These are phyloP conservation scores for Parasteatoda lunata DNA, from an alignment of 2,888 invertebrate genomes.

Conservation along the genomic window DNA sequence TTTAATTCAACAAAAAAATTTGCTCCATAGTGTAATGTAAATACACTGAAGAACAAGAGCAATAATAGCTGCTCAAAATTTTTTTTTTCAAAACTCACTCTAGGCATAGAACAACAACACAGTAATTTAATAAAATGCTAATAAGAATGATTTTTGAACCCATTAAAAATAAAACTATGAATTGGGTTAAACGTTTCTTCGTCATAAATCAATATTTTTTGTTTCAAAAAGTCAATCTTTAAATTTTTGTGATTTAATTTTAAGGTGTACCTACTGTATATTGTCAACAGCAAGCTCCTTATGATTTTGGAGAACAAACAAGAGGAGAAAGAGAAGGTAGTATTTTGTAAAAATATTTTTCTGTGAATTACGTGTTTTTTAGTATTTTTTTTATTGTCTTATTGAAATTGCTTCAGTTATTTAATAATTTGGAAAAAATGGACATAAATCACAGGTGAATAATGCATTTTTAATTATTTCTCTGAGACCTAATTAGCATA, in stretches of 20 bases:
- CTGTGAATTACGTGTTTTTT: too few species aligned
- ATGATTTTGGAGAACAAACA: conserved; percentile 44
- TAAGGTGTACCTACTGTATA: background rate
- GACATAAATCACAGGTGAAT: too few species aligned
- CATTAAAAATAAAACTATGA: background rate
- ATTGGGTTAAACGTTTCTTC: background rate
- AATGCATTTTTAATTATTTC: too few species aligned
- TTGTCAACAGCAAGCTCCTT: conserved; percentile 37
- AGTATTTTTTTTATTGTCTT: too few species aligned
- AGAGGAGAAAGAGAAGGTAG: conserved; percentile 52
- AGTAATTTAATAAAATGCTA: background rate
- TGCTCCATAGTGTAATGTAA: too few species aligned
- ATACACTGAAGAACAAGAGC: too few species aligned
- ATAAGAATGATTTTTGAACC: background rate
- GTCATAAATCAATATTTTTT: background rate
- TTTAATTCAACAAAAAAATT: too few species aligned
- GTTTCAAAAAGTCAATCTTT: background rate
- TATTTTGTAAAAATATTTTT: too few species aligned
- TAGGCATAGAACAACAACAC: background rate
- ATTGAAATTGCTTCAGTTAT: too few species aligned
- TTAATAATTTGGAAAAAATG: too few species aligned
- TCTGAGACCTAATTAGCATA: too few species aligned
- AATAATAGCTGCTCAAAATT: background rate
- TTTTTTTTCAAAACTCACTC: background rate
- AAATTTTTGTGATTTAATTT: conserved; percentile 3